A percentile compares a stretch with the other conserved stretches of the same genome.
Conservation (phyloP, 2,888 invertebrate genomes). For the Drosophila neotestacea region DNA sequence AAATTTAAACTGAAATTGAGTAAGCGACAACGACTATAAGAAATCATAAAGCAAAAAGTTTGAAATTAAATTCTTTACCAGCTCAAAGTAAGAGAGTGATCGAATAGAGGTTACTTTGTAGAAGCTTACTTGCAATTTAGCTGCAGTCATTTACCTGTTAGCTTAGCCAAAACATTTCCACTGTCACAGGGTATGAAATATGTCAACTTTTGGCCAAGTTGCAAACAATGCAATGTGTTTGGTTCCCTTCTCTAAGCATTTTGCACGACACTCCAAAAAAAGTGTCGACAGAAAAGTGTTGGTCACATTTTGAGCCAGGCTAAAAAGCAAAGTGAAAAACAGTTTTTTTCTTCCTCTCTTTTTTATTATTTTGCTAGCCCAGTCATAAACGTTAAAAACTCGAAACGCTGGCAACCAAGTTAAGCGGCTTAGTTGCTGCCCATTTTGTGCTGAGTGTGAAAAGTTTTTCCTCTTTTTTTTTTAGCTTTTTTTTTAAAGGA, state of each 20-base stretch:
- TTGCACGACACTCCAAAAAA: conserved; percentile 14
- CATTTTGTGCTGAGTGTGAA: conserved; percentile 70
- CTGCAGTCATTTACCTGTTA: no score
- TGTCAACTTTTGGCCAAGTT: conserved; percentile 38
- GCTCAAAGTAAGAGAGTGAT: background rate
- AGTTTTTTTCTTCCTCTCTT: background rate
- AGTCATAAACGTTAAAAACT: conserved; percentile 59
- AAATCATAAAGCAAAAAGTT: conserved; percentile 51
- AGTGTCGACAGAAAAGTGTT: conserved; percentile 40
- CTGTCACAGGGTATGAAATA: conserved; percentile 5
- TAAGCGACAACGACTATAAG: conserved; percentile 5
- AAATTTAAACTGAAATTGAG: conserved; percentile 20
- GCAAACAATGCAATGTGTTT: conserved; percentile 48
- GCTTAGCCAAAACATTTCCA: background rate
- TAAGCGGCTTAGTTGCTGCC: conserved; percentile 73
- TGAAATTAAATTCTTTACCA: conserved; percentile 18
- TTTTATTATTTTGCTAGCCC: conserved; percentile 12
- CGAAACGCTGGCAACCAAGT: conserved; percentile 63
- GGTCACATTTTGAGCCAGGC: conserved; percentile 9
- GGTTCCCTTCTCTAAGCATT: background rate
- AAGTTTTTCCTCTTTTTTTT: conserved; percentile 50
- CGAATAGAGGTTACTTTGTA: background rate
- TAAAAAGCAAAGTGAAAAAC: conserved; percentile 11
- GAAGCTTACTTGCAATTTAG: no score
- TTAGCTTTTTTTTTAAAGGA: conserved; percentile 35